Base-by-base conservation (phyloP, 2,797 vertebrate genomes). In the Sparus aurata region DNA sequence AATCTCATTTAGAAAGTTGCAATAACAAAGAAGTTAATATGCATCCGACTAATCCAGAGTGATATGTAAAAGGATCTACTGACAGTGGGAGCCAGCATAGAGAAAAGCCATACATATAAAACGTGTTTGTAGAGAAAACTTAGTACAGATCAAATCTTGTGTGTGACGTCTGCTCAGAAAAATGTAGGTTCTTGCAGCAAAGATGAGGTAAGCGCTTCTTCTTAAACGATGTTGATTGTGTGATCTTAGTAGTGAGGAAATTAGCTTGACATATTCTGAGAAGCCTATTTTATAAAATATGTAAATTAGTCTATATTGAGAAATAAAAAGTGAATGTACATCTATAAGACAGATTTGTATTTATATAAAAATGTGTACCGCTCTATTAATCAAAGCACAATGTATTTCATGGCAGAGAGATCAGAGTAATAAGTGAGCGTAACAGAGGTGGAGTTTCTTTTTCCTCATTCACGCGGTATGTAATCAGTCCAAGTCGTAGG, bases 311-410 rank as follows among this genome's bases (percentile, higher is more conserved):
- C 87, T 92, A 91, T 92, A 92, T 89, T 84, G 79, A 87, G 78
- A 90, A 82, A 89, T 90, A 60, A 91, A 34, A 87, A 86, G 92
- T 93, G 92, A 95, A 93, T 94, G 93, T 94, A 94, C 86, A 88
- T 94, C 90, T 90, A 91, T 83, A 74, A 84, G 87, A 87, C 79
- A 87, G 88, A 92, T 93, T 94, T 94, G 89, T 92, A 88, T 93
- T 93, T 92, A 85, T 92, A 88, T 92, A 70, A 81, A 85, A 83
- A 77, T 62, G 65, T 91, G 89, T 92, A 80, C 70, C 46, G 65
- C 85, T 92, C 91, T 91, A 91, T 93, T 91, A 91, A 90, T 92
- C 88, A 59, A 94, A 95, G 94, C 95, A 95, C 94, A 95, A 94
- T 90, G 89, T 90, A 91, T 94, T 91, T 87, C 87, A 83, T 69